A percentile compares a stretch with the other conserved stretches of the same genome.
Conservation (phyloP, 1,140 invertebrate species). For the Drosophila cardini region DNA sequence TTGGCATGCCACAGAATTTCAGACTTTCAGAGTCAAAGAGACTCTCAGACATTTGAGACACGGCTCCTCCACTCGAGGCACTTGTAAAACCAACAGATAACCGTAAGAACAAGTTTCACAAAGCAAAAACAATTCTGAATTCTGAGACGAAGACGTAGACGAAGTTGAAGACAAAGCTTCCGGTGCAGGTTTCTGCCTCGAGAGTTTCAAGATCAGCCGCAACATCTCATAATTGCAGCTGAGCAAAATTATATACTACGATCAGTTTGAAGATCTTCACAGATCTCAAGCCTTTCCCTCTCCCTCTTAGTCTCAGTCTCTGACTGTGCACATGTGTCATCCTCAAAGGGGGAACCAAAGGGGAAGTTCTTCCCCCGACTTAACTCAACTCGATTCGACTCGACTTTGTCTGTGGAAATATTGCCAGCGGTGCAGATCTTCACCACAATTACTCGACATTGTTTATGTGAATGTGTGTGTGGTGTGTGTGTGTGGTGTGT, state of each 20-base stretch:
- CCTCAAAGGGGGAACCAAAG: constrained; percentile 9
- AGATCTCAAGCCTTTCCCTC: constrained; percentile 14
- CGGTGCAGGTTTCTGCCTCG: constrained; percentile 61
- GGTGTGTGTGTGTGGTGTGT: not conserved
- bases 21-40: constrained; percentile 34
- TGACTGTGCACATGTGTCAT: constrained; percentile 45
- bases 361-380: constrained; percentile 11
- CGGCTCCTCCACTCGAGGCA: constrained; percentile 58
- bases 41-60: constrained; percentile 19
- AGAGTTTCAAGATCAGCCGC: constrained; percentile 69
- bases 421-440: constrained; percentile 54
- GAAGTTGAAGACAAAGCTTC: constrained; percentile 59
- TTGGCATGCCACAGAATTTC: constrained; percentile 68
- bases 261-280: constrained; percentile 39
- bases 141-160: not conserved
- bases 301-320: not conserved
- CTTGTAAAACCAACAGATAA: constrained; percentile 76
- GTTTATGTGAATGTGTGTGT: not conserved
- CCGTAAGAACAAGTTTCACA: constrained; percentile 75
- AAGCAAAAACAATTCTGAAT: constrained; percentile 9
- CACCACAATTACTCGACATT: constrained; percentile 67
- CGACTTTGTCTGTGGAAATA: constrained; percentile 61
- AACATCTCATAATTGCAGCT: constrained; percentile 81
- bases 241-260: constrained; percentile 77
- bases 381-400: not conserved